Base-by-base conservation (phyloP, 2,797 vertebrate genomes). In the Chromobotia macracanthus region DNA sequence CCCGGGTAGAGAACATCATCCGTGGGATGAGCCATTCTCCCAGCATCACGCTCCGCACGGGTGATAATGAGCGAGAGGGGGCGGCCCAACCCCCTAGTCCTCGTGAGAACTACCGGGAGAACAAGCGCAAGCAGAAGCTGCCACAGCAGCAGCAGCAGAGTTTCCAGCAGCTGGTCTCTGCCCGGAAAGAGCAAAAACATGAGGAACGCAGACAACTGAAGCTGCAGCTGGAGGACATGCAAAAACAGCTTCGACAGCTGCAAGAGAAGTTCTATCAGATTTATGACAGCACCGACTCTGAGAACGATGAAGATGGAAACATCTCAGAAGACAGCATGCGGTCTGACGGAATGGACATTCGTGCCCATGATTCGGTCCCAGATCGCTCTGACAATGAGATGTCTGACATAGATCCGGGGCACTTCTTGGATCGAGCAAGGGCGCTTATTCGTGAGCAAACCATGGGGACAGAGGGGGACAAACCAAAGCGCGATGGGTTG, bases 181-280 rank as follows among this genome's bases (percentile, higher is more conserved):
- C 96, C 1, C 93, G 97, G 83, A 97, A 98, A 87, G 97, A 98
- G 88, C 97, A 97, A 92, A 95, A 97, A 83, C 95, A 96, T 85
- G 96, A 98, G 86, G 97, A 99, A 91, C 93, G 97, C 64, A 90
- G 97, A 84, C 97, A 99, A 92, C 95, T 99, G 90, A 99, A 98
- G 84, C 95, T 98, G 87, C 97, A 99, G 88, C 95, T 99, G 92
- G 97, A 99, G 87, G 97, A 99, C 94, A 99, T 99, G 97, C 97
- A 99, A 94, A 99, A 99, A 89, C 97, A 99, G 92, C 95, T 99
- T 85, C 96, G 97, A 76, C 97, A 99, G 89, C 95, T 99, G 89
- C 97, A 99, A 93, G 97, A 99, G 82, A 99, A 99, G 94, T 99
- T 99, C 93, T 99, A 98, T 91, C 97, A 99, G 90, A 98, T 99